A percentile compares a stretch with the other conserved stretches of the same genome.
These are phyloP conservation scores for Fopius arisanus DNA, from an alignment of 1,140 invertebrate genomes.

Conservation along the genomic window DNA sequence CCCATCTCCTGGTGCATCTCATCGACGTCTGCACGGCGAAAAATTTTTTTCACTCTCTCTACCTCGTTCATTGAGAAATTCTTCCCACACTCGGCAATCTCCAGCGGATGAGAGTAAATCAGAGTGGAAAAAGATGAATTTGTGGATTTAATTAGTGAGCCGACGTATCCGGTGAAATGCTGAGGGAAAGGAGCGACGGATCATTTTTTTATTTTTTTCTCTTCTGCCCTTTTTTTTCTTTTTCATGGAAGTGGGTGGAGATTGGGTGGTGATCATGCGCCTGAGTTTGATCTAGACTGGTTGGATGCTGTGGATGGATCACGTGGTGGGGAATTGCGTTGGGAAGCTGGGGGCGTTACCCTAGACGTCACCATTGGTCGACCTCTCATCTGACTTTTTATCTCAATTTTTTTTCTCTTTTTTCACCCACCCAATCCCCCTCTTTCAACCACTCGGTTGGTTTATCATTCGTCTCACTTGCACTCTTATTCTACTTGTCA, in stretches of 20 bases:
- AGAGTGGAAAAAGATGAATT: neutral
- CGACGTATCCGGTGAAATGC: neutral
- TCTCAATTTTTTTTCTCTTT: constrained; percentile 4
- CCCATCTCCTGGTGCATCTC: neutral
- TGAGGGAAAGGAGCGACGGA: too few species aligned
- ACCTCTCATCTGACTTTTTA: constrained; percentile 8
- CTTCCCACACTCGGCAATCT: constrained; percentile 7
- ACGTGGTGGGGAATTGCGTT: constrained; percentile 25
- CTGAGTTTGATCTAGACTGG: neutral
- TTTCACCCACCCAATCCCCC: neutral
- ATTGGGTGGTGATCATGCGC: neutral
- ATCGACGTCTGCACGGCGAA: neutral
- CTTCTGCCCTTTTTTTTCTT: neutral
- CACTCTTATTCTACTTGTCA: neutral
- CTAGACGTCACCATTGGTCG: neutral
- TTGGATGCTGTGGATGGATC: constrained; percentile 45
- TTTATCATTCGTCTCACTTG: constrained; percentile 15
- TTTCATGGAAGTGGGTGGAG: neutral
- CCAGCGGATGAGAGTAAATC: neutral
- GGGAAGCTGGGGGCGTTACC: constrained; percentile 25
- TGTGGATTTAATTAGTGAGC: neutral
- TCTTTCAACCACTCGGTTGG: neutral
- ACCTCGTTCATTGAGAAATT: neutral
- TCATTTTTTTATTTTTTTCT: too few species aligned
- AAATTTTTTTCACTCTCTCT: neutral